Base-by-base conservation (phyloP, 2,797 vertebrate genomes). In the Masticophis lateralis region DNA sequence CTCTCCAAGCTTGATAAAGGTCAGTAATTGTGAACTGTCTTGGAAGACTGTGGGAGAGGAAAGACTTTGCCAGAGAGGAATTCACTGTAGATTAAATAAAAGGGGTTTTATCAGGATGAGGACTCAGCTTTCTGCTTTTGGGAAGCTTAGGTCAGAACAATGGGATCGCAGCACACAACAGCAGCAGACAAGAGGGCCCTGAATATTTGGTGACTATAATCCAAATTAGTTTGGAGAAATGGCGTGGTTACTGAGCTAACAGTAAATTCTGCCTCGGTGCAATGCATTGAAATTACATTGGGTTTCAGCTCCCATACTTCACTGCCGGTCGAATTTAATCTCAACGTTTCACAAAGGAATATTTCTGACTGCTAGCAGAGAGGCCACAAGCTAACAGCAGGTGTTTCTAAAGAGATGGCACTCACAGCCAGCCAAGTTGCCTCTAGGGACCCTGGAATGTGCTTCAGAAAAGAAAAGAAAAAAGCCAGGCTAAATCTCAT, bases 181-280 rank as follows among this genome's bases (percentile, higher is more conserved):
- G 94, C 43, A 11, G 9, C 51, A 47, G 37, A 94, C 47, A 93
- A 94, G 61, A 53, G 51, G 10, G 95, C 57, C 57, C 89, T 94
- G 95, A 92, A 10, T 43, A 87, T 92, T 43, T 22, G 90, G 91
- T 43, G 11, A 92, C 92, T 92, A 32, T 60, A 87, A 92, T 92
- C 63, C 94, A 95, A 97, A 96, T 95, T 94, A 95, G 43, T 69
- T 83, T 37, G 92, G 60, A 94, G 92, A 93, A 61, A 95, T 87
- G 12, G 91, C 63, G 63, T 28, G 89, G 86, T 89, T 92, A 20
- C 91, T 66, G 87, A 2, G 63, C 92, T 93, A 69, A 56, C 37
- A 69, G 47, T 95, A 95, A 94, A 93, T 94, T 90, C 91, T 43
- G 8, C 89, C 18, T 95, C 92, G 92, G 91, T 95, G 79, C 14